Evolutionary conservation across 2,888 invertebrate genomes (phyloP).

Genomic region (Synergus itoensis): DNA sequence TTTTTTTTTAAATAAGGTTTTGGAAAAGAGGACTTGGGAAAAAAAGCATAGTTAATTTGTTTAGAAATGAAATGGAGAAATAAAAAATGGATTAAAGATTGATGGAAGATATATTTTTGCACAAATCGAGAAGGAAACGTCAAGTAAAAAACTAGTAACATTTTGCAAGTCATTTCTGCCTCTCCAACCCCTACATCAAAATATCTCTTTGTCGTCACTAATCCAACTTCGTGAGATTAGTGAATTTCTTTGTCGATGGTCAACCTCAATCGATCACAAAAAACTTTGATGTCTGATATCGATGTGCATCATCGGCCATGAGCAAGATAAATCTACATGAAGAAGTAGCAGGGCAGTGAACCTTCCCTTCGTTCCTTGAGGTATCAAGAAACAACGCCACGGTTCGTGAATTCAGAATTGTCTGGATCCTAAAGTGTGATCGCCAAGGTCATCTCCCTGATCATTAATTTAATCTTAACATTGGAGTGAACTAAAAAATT

Average conservation of each 20-base stretch:
- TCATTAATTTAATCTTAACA: too few species aligned
- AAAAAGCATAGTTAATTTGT: too few species aligned
- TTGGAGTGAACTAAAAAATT: too few species aligned
- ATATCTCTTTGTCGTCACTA: constrained; percentile 2
- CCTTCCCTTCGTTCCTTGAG: neutral
- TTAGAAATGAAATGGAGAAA: too few species aligned
- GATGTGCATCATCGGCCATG: neutral
- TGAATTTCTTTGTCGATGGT: constrained; percentile 7
- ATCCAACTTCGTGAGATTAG: neutral
- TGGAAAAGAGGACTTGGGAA: too few species aligned
- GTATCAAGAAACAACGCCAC: neutral
- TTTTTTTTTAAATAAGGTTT: too few species aligned
- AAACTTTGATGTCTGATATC: neutral
- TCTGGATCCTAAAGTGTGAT: neutral
- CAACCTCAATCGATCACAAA: neutral
- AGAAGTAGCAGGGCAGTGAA: constrained; percentile 33
- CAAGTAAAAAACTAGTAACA: neutral
- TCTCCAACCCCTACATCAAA: neutral
- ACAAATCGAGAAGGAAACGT: neutral
- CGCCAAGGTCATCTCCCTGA: neutral
- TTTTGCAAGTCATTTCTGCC: neutral
- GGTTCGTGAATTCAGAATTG: neutral
- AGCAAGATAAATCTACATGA: constrained; percentile 20
- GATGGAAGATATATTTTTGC: too few species aligned
- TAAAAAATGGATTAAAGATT: too few species aligned